Evolutionary conservation across 2,888 invertebrate genomes (phyloP), one percentile per base, ranked within the genome.

Genomic region (Caenorhabditis sulstoni): DNA sequence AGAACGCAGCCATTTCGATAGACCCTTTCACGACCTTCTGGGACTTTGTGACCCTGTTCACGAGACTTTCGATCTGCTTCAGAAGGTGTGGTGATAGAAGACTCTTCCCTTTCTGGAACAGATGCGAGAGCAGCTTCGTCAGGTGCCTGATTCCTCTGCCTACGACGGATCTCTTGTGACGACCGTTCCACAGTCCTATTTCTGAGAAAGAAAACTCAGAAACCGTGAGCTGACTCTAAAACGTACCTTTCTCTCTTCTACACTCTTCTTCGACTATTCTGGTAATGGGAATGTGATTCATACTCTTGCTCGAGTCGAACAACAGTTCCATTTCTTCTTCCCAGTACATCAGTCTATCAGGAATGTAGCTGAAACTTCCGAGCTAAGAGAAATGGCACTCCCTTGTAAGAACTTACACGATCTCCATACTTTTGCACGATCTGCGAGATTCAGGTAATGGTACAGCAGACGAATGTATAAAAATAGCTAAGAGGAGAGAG

Each of bases 231-330:
- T 5, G 7, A 16, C 47, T 18, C 16, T 4, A 37, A 20, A 57
- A 50, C 49, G 12, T 5, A 53, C 53, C 62, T 47, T 22, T 57
- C 9, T 64, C 71, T 16, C 55, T 9, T 64, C 71, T 16, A 16
- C 71, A 71, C 14, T 71, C 71, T 11, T 71, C 71, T 39, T 37
- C 57, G n/a, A 71, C 18, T 5, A 71, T 71, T 12, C 50, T 35
- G 12, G 62, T 64, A 12, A 64, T 41, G 4, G 57, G 47, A 9
- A 49, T 37, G 29, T 57, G 20, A 20, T 71, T 71, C 7, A 64
- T 22, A 5, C 23, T 47, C 16, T 53, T 16, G 18, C 57, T 47
- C 3, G 71, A 64, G 20, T 71, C 61, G 23, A 71, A 57, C 3
- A 29, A 37, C 5, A 71, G 39, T 20, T 64, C 62, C 4, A 71